These are phyloP conservation scores for Sinocyclocheilus rhinocerous DNA, from an alignment of 2,113 vertebrate species.

Conservation along the genomic window DNA sequence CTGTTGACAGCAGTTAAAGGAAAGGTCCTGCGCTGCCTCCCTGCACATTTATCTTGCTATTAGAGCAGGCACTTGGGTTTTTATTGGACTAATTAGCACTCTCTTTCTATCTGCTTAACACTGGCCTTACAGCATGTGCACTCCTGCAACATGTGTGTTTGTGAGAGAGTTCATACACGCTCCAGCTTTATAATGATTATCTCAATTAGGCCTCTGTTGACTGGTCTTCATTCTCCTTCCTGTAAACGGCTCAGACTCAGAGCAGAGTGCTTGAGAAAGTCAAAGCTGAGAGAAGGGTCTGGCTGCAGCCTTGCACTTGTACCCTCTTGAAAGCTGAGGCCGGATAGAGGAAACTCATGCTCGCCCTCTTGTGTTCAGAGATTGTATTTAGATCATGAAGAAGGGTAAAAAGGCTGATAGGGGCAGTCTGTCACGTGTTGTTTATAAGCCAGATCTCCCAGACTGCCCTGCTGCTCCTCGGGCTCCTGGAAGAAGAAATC, in stretches of 20 bases:
- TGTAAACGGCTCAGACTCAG: not conserved
- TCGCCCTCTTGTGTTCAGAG: conserved; percentile 47
- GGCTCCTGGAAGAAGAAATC: conserved; percentile 77
- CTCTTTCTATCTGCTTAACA: conserved; percentile 63
- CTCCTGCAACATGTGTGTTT: conserved; percentile 20
- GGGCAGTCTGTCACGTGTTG: not conserved
- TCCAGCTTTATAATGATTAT: not conserved
- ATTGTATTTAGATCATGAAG: not conserved
- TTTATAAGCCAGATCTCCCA: conserved; percentile 58
- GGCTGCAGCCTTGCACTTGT: too few species aligned
- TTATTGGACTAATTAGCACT: conserved; percentile 80
- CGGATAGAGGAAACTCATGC: conserved; percentile 8
- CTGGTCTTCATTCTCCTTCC: not conserved
- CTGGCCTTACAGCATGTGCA: conserved; percentile 31
- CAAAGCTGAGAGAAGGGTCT: not conserved
- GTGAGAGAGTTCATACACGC: conserved; percentile 16
- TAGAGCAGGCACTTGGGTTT: conserved; percentile 77
- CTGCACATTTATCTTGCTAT: conserved; percentile 80
- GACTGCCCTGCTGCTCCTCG: conserved; percentile 62
- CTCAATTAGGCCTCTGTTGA: conserved; percentile 13
- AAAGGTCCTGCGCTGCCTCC: conserved; percentile 73
- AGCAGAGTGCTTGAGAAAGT: not conserved
- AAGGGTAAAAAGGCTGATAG: not conserved
- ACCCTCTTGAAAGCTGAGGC: not conserved
- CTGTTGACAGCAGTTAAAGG: conserved; percentile 71